Base-by-base conservation (phyloP, 2,888 invertebrate species). In the Tetheella fluctuosa region DNA sequence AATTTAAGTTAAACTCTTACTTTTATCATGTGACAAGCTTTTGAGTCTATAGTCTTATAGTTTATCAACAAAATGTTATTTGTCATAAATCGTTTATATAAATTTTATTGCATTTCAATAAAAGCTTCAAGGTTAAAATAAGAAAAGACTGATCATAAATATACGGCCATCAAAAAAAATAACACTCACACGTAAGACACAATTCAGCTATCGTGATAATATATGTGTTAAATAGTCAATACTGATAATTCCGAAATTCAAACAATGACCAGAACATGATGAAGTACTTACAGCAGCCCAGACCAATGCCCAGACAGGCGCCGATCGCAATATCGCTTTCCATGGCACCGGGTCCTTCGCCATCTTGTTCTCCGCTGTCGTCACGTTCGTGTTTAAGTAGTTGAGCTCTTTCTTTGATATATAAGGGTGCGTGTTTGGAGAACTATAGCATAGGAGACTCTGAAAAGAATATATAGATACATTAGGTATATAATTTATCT, bases 251-350 rank as follows among this genome's bases (percentile, higher is more conserved):
- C 10, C 48, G 15, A 2, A 48, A 20, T 48, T 20, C 20, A 20
- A 48, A 20, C 17, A 48, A 20, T 20, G 20, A 20, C 20, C 20
- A 48, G 17, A 48, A 7, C 48, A 20, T 48, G 20, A 48, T n/a
- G 53, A 28, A 48, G 15, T 57, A 88, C 94, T 94, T 76, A 93
- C 93, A 69, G 96, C 96, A 64, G 96, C 96, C 57, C 93, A 94
- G 15, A 96, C 94, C 17, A 97, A 80, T 0, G 96, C 96, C 94
- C 96, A 95, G 64, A 96, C 91, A 0, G 96, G 95, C n/a, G 94
- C 88, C 4, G 95, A 96, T 2, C 94, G 94, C 6, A 96, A 75
- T 28, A 97, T 94, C 0, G 93, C 93, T 72, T 91, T 94, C 96
- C 96, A 97, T 0, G 97, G 97, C 0, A 95, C 95, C 0, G 95